These are phyloP conservation scores for Aphelinus atriplicis DNA, from an alignment of 1,140 invertebrate species.

Conservation along the genomic window DNA sequence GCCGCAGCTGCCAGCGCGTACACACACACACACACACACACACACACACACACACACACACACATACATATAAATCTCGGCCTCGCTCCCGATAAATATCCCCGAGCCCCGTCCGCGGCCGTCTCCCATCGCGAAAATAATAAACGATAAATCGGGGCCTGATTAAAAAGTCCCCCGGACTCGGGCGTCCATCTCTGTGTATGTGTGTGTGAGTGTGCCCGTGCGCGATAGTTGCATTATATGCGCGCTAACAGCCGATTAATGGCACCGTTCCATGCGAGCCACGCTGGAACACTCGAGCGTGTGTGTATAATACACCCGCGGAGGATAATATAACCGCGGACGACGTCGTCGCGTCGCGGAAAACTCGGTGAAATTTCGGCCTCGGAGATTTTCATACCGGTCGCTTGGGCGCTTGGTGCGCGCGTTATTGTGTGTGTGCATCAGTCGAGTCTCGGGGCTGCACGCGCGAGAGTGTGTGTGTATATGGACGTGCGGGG, in stretches of 20 bases:
- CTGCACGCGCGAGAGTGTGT: too few relatives aligned
- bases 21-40: neutral
- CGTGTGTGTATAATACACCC: neutral
- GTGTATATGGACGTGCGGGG: constrained; percentile 48
- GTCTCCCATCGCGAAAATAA: constrained; percentile 32
- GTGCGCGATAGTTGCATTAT: constrained; percentile 34
- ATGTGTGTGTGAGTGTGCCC: neutral
- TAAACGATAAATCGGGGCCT: constrained; percentile 34
- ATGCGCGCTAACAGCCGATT: constrained; percentile 46
- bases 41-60: neutral
- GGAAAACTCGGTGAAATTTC: too few relatives aligned
- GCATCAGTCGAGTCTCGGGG: too few relatives aligned
- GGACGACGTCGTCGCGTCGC: too few relatives aligned
- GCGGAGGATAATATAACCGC: constrained; percentile 17
- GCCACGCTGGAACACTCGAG: constrained; percentile 22
- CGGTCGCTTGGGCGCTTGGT: too few relatives aligned
- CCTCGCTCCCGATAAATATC: constrained; percentile 26
- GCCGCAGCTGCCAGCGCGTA: neutral
- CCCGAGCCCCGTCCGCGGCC: constrained; percentile 5
- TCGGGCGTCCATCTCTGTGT: neutral
- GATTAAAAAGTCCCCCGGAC: constrained; percentile 23
- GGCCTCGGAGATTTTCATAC: too few relatives aligned
- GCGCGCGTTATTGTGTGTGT: too few relatives aligned
- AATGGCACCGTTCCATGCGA: constrained; percentile 57
- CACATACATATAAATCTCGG: constrained; percentile 14